Evolutionary conservation across 2,797 vertebrate genomes (phyloP).

Genomic region (Esox masquinongy): DNA sequence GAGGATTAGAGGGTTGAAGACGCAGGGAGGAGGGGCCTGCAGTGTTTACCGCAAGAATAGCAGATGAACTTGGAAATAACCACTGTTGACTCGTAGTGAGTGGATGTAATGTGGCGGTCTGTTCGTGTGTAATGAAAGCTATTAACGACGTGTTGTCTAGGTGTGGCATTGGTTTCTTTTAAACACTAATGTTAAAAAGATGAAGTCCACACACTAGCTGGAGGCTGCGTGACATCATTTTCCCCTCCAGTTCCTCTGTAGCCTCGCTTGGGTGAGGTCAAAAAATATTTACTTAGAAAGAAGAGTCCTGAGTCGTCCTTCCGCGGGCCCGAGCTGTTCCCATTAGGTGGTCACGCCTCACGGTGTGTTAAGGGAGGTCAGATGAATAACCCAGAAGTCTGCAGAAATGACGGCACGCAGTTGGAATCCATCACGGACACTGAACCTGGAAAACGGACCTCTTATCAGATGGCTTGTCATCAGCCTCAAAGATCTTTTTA

Average conservation of each 20-base stretch:
- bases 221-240: constrained; percentile 15
- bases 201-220: background rate
- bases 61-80: background rate
- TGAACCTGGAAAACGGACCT: constrained; percentile 1
- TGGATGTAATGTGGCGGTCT: background rate
- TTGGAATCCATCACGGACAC: constrained; percentile 38
- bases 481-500: constrained; percentile 4
- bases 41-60: background rate
- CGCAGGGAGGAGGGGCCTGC: background rate
- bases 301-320: constrained; percentile 39
- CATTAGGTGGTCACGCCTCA: constrained; percentile 28
- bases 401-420: constrained; percentile 36
- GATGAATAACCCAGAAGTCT: background rate
- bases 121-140: background rate
- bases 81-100: background rate
- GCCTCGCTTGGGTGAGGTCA: constrained; percentile 64
- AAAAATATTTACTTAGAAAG: constrained; percentile 73
- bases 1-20: background rate
- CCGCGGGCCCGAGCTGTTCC: constrained; percentile 13
- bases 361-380: constrained; percentile 21
- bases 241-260: constrained; percentile 46
- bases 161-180: constrained; percentile 4
- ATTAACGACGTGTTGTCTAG: background rate
- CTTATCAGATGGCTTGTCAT: constrained; percentile 35
- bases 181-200: background rate